Evolutionary conservation across 2,888 invertebrate species (phyloP).

Genomic region (Caenorhabditis zanzibari): DNA sequence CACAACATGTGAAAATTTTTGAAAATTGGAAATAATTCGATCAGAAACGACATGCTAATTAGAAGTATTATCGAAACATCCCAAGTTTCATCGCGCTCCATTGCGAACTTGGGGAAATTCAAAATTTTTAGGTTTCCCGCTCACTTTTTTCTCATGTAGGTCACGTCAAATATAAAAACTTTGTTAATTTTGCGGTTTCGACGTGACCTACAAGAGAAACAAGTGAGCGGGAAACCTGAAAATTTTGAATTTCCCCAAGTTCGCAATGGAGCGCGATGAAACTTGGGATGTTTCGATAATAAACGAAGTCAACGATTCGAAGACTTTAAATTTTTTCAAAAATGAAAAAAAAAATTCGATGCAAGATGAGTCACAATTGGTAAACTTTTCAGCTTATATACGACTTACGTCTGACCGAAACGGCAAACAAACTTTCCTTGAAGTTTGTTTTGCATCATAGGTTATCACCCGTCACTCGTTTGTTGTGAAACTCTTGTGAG

Average conservation of each 20-base stretch:
- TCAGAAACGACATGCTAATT: background rate
- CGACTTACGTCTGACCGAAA: slow-evolving; percentile 3
- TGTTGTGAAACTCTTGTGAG: slow-evolving; percentile 1
- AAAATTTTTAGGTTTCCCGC: too few relatives aligned
- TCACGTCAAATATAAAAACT: too few relatives aligned
- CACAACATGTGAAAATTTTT: background rate
- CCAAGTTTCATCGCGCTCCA: too few relatives aligned
- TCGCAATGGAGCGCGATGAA: too few relatives aligned
- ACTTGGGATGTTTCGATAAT: too few relatives aligned
- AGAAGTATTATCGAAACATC: too few relatives aligned
- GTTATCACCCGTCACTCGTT: slow-evolving; percentile 1
- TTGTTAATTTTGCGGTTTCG: too few relatives aligned
- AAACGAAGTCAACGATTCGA: background rate
- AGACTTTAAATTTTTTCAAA: background rate
- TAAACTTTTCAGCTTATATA: slow-evolving; percentile 5
- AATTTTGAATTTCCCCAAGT: too few relatives aligned
- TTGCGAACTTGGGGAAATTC: too few relatives aligned
- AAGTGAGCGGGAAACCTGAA: too few relatives aligned
- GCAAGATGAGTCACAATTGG: background rate
- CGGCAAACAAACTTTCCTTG: background rate
- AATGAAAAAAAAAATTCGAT: background rate
- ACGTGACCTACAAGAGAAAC: too few relatives aligned
- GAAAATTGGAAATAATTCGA: background rate
- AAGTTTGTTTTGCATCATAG: slow-evolving; percentile 15
- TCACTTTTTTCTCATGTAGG: too few relatives aligned